Base-by-base conservation (phyloP, 1,140 invertebrate genomes). In the Solenopsis invicta region DNA sequence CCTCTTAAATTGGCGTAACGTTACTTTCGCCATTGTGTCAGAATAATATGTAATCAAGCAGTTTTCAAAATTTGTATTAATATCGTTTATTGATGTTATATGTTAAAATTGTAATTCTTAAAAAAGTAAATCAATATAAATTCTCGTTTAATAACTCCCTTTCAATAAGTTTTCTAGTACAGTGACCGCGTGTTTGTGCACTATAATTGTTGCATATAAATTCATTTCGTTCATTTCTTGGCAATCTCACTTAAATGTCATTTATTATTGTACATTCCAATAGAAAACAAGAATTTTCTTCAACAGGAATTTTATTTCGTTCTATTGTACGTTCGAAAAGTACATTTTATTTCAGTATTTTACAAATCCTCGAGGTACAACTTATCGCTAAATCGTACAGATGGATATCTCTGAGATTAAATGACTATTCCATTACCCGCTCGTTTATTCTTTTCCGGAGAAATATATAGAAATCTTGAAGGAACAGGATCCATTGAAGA, bases 381-480 rank as follows among this genome's bases (percentile, higher is more conserved):
- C 10, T 59, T 59, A 56, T 52, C 34, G 59, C 37, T 88, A 72
- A 85, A 71, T 81, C 48, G 48, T 48, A 56, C 2, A 29, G 29
- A 64, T 29, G 59, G 12, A 85, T 69, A 59, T 85, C 67, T 76
- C 24, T 1, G 37, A 54, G 74, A 64, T 69, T 69, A 45, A 67
- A 48, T 18, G 41, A 48, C 12, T 84, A 4, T 85, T 34, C 37
- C 29, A 21, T 62, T 76, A 61, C 18, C 12, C 64, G 52, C 37
- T 54, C 69, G 54, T 66, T 66, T 45, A 84, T 74, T 84, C 61
- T 81, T 82, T 16, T 21, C 12, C 48, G 0, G 21, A 29, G n/a
- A 45, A 72, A 66, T 66, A 21, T 64, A 18, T 12, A 34, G 34
- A 52, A 82, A 75, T 74, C 54, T 75, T 61, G 69, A 50, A 84